Evolutionary conservation across 2,797 vertebrate genomes (phyloP).

Genomic region (Ctenopoma kingsleyae): DNA sequence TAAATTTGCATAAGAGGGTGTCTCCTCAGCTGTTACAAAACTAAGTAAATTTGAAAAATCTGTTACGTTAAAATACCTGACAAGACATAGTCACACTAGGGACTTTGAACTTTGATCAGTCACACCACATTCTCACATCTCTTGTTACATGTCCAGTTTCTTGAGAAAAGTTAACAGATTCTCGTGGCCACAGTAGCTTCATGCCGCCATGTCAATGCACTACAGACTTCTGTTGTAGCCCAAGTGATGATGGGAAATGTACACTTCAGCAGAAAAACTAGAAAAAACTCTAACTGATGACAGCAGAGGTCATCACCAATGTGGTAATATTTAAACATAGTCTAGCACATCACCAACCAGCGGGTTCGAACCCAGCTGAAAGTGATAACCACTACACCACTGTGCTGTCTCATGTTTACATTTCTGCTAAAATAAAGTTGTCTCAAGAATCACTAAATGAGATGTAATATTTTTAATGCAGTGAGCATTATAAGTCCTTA

Average conservation of each 20-base stretch:
- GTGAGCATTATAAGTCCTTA: constrained; percentile 13
- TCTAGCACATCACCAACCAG: background rate
- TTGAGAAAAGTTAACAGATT: constrained; percentile 25
- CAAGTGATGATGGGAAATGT: constrained; percentile 42
- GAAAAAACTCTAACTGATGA: constrained; percentile 51
- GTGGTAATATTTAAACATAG: constrained; percentile 51
- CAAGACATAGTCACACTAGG: constrained; percentile 17
- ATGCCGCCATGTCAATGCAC: constrained; percentile 67
- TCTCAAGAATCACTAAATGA: background rate
- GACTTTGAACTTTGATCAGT: constrained; percentile 18
- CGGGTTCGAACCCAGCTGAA: no score
- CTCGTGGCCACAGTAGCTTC: constrained; percentile 76
- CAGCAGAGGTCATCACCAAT: constrained; percentile 51
- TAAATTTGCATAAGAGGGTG: constrained; percentile 26
- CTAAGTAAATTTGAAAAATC: constrained; percentile 32
- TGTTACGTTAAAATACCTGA: background rate
- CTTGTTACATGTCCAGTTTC: constrained; percentile 31
- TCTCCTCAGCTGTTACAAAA: constrained; percentile 43
- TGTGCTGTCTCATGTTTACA: background rate
- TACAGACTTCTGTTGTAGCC: constrained; percentile 72
- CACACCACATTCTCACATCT: constrained; percentile 48
- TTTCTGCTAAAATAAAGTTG: background rate
- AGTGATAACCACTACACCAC: no score
- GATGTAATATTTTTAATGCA: constrained; percentile 6
- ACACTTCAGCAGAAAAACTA: constrained; percentile 28